Evolutionary conservation across 2,888 invertebrate species (phyloP).

Genomic region (Oligia fasciuncula): DNA sequence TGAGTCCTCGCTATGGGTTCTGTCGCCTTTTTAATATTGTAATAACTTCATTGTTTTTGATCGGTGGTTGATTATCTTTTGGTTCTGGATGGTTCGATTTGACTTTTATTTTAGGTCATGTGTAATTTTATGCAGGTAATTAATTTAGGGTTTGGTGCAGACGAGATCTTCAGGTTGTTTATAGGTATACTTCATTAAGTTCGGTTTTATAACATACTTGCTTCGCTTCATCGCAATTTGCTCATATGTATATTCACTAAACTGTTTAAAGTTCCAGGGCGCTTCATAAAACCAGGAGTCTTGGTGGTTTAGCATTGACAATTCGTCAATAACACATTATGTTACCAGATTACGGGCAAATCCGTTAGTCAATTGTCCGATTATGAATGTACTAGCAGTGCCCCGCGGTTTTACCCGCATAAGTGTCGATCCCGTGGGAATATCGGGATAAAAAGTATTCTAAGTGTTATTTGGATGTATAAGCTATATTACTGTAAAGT

Average conservation of each 20-base stretch:
- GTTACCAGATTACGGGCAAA: not conserved
- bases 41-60: slow-evolving; percentile 73
- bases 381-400: too few species aligned
- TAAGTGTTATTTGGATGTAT: too few species aligned
- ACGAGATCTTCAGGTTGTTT: not conserved
- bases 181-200: not conserved
- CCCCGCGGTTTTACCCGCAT: too few species aligned
- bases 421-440: too few species aligned
- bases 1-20: slow-evolving; percentile 56
- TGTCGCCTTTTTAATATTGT: slow-evolving; percentile 74
- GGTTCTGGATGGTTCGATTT: slow-evolving; percentile 53
- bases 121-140: slow-evolving; percentile 1
- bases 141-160: not conserved
- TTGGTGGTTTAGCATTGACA: not conserved
- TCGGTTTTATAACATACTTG: not conserved
- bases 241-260: not conserved
- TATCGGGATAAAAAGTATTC: too few species aligned
- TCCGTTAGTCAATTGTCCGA: not conserved
- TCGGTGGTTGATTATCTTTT: slow-evolving; percentile 54
- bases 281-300: not conserved
- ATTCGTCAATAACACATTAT: not conserved
- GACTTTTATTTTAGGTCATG: slow-evolving; percentile 42
- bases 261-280: not conserved
- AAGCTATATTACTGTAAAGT: too few species aligned
- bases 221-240: not conserved